Conservation (phyloP, 2,113 vertebrate species). For the Serranochromis macrocephalus region DNA sequence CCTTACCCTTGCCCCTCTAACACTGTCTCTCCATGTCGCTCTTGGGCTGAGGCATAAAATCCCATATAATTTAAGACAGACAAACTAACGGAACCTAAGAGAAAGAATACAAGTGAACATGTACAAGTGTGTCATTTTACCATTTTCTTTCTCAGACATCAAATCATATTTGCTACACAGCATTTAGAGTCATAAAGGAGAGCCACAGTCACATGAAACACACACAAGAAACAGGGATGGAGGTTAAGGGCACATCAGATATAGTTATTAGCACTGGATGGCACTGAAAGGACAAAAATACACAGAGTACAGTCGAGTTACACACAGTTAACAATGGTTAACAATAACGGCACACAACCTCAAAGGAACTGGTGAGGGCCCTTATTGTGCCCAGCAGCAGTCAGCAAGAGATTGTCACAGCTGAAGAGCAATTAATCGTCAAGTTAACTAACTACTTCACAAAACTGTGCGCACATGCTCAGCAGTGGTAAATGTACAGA, state of each 20-base stretch:
- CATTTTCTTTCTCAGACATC: constrained; percentile 50
- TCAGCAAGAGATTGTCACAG: neutral
- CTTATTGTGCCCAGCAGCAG: constrained; percentile 8
- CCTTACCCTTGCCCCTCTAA: constrained; percentile 98
- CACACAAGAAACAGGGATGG: constrained; percentile 50
- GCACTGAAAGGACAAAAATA: constrained; percentile 69
- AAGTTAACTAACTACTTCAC: neutral
- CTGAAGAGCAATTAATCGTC: neutral
- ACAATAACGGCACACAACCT: constrained; percentile 41
- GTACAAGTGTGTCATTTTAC: constrained; percentile 72
- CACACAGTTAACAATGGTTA: constrained; percentile 50
- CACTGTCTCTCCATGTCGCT: constrained; percentile 84
- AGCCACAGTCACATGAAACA: constrained; percentile 66
- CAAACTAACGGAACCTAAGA: constrained; percentile 99
- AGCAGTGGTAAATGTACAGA: neutral
- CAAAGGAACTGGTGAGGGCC: constrained; percentile 57
- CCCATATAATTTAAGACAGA: constrained; percentile 98
- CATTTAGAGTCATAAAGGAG: constrained; percentile 56
- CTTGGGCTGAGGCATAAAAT: constrained; percentile 81
- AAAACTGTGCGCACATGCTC: neutral
- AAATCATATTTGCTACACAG: constrained; percentile 46
- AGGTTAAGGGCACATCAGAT: constrained; percentile 55
- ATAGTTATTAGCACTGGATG: constrained; percentile 65
- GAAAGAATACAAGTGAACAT: constrained; percentile 98
- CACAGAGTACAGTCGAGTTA: constrained; percentile 60